Evolutionary conservation across 92 coral and sea anemone species (phyloP), one percentile per base, ranked within the genome.

Genomic region (Bergia puertoricense): DNA sequence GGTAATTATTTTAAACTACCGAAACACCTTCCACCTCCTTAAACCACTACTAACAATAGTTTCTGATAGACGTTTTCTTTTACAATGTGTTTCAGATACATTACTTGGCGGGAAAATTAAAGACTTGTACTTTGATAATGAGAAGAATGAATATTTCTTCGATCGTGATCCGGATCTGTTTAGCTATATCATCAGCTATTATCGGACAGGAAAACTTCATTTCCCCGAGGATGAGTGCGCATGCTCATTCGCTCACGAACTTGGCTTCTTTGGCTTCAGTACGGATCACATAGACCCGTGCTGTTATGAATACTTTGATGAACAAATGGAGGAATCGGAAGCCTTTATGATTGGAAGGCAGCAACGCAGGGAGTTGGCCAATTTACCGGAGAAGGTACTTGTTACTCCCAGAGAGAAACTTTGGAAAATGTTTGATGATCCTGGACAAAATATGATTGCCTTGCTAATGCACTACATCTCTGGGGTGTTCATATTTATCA

Each of bases 181-280:
- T 89, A 92, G 92, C 30, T 94, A 97, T 88, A 96, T 97, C 77
- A 89, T 97, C 36, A 93, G 92, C 77, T 97, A 93, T 81, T 97
- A 97, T 88, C 93, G 98, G 38, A 95, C 92, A 2, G 99, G 99
- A 10, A 94, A 94, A 39, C 98, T 97, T 40, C 99, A 97, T 43
- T 97, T 89, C 23, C 99, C 99, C 20, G 98, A 94, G 40, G 99
- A 96, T 6, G 99, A 97, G 74, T 97, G 99, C 88, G 99, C 98
- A 9, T 97, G 96, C 54, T 94, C 97, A 86, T 97, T 97, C 80
- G 98, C 92, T 46, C 89, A 94, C 7, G 99, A 97, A 80, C 95
- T 97, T 30, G 86, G 73, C 67, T 97, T 94, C 89, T 97, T 97
- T 76, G 99, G 99, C 10, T 94, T 97, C 44, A 91, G 91, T 23